phyloP scores from a whole-genome alignment of 2,113 vertebrate species.

The Dunckerocampus dactyliophorus region DNA sequence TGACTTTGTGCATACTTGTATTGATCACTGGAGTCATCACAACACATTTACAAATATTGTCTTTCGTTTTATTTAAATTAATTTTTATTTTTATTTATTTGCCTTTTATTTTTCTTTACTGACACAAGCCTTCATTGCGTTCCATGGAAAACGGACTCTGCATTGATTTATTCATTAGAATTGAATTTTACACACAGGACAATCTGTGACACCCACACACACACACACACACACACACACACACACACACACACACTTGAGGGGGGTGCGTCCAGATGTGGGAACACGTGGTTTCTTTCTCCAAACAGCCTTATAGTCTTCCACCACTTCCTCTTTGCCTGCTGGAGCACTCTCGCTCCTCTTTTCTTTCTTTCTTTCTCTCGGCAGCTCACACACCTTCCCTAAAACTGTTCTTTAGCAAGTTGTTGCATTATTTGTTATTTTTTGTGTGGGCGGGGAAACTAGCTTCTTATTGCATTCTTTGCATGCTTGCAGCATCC shows the following conservation, averaged over 20 bases:
- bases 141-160: no score
- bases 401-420: neutral
- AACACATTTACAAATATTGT: no score
- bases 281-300: conserved; percentile 67
- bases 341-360: conserved; percentile 36
- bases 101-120: no score
- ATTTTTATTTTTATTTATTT: no score
- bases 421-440: neutral
- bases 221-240: neutral
- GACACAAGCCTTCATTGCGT: no score
- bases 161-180: no score
- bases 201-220: no score
- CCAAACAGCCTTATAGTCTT: conserved; percentile 56
- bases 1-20: no score
- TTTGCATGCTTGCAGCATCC: neutral
- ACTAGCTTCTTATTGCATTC: neutral
- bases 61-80: no score
- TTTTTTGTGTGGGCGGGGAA: no score
- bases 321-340: conserved; percentile 33
- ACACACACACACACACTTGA: neutral
- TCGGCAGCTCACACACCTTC: neutral
- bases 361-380: conserved; percentile 1
- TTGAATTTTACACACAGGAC: no score
- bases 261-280: conserved; percentile 49
- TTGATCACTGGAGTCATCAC: no score